Percentiles rank a stretch among this genome's conserved stretches.
phyloP scores from a whole-genome alignment of 2,113 vertebrate species.

The Brachirus orientalis region DNA sequence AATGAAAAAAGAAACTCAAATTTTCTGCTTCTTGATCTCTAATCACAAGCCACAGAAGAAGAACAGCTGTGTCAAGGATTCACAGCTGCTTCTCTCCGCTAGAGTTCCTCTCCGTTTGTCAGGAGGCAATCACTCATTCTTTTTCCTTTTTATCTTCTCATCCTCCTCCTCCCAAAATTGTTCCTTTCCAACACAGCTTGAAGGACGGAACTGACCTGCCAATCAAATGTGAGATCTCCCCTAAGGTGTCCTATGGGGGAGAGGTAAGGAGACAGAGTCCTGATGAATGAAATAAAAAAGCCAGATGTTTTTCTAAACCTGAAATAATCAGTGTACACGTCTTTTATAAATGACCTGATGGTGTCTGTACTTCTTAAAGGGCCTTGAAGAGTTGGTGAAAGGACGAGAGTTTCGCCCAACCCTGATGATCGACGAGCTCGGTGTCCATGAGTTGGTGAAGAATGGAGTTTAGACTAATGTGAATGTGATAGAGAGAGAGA shows the following conservation, averaged over 20 bases:
- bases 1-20: constrained; percentile 46
- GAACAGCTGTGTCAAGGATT: constrained; percentile 58
- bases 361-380: constrained; percentile 72
- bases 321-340: background rate
- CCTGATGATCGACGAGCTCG: constrained; percentile 86
- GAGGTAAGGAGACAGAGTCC: constrained; percentile 84
- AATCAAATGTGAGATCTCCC: constrained; percentile 97
- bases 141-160: constrained; percentile 13
- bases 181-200: constrained; percentile 79
- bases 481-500: background rate
- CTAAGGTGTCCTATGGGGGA: constrained; percentile 92
- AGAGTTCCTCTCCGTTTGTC: constrained; percentile 11
- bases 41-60: constrained; percentile 63
- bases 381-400: constrained; percentile 87
- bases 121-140: constrained; percentile 18
- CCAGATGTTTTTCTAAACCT: constrained; percentile 23
- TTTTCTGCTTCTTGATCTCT: constrained; percentile 59
- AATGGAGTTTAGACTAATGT: constrained; percentile 83
- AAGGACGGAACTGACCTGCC: constrained; percentile 94
- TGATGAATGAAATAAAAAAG: background rate
- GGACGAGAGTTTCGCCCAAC: constrained; percentile 86
- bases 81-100: constrained; percentile 51
- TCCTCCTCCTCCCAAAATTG: constrained; percentile 11
- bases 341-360: background rate
- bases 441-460: constrained; percentile 89